Conservation (phyloP, 2,797 vertebrate genomes). For the Tiaroga cobitis region DNA sequence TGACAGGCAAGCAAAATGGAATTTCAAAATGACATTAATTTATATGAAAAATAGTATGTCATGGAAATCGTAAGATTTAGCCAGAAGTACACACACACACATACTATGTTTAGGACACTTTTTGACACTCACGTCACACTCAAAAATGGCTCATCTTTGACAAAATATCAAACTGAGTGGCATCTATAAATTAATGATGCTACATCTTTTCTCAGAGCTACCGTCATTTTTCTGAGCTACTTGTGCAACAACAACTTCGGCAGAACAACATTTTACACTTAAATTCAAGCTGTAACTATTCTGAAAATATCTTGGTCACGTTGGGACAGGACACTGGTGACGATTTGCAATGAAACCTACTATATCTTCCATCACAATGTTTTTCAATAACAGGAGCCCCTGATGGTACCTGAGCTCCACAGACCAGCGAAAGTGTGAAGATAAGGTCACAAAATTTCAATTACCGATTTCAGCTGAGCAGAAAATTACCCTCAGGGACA, state of each 20-base stretch:
- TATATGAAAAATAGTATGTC: not conserved
- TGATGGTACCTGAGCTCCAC: conserved; percentile 5
- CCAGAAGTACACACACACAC: not conserved
- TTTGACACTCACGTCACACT: not conserved
- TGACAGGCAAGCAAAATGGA: not conserved
- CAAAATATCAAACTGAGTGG: not conserved
- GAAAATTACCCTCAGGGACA: conserved; percentile 47
- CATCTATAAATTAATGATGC: not conserved
- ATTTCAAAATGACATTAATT: not conserved
- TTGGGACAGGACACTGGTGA: not conserved
- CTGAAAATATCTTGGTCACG: not conserved
- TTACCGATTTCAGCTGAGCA: conserved; percentile 53
- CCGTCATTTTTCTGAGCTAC: not conserved
- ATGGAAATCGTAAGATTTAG: not conserved
- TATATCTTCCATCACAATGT: conserved; percentile 1
- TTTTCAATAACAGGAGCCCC: not conserved
- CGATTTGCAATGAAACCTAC: not conserved
- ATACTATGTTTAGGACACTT: not conserved
- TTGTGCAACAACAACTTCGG: not conserved
- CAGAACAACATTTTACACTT: not conserved
- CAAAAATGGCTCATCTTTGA: not conserved
- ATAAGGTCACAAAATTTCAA: conserved; percentile 42
- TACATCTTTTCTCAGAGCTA: not conserved
- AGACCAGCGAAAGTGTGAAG: conserved; percentile 9
- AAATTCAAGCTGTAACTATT: not conserved